Percentiles rank a stretch among this genome's conserved stretches.
phyloP scores from a whole-genome alignment of 53 echinoderm and acorn worm species.

The Actinopyga echinites region DNA sequence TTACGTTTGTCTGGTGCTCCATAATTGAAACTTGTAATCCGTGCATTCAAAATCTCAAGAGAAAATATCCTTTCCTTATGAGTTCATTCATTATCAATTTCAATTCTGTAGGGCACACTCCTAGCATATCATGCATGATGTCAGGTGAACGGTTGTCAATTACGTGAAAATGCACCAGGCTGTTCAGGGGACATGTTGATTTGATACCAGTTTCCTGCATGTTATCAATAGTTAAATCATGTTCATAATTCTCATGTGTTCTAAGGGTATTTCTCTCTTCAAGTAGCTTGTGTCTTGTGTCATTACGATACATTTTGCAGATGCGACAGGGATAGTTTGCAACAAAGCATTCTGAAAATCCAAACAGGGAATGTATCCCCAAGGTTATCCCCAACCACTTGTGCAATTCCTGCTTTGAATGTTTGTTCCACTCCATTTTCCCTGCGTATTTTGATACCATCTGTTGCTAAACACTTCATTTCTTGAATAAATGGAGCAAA shows the following conservation, averaged over 20 bases:
- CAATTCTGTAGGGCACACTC: constrained; percentile 48
- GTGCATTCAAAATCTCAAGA: constrained; percentile 33
- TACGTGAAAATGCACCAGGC: constrained; percentile 41
- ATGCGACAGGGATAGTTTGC: constrained; percentile 39
- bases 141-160: constrained; percentile 46
- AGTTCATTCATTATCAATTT: constrained; percentile 44
- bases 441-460: constrained; percentile 32
- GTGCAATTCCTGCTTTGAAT: constrained; percentile 22
- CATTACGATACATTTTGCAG: constrained; percentile 48
- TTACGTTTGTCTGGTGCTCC: constrained; percentile 36
- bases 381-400: constrained; percentile 56
- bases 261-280: constrained; percentile 20
- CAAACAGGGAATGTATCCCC: constrained; percentile 48
- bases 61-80: constrained; percentile 36
- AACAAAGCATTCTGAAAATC: constrained; percentile 51
- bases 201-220: constrained; percentile 53
- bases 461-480: constrained; percentile 18
- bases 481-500: constrained; percentile 31
- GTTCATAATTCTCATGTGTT: constrained; percentile 39
- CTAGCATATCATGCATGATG: constrained; percentile 57
- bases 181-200: constrained; percentile 28
- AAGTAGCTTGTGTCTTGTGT: not conserved
- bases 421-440: constrained; percentile 18
- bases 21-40: constrained; percentile 57
- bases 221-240: constrained; percentile 18